Base-by-base conservation (phyloP, 2,888 invertebrate genomes). In the Lissonota sp. region DNA sequence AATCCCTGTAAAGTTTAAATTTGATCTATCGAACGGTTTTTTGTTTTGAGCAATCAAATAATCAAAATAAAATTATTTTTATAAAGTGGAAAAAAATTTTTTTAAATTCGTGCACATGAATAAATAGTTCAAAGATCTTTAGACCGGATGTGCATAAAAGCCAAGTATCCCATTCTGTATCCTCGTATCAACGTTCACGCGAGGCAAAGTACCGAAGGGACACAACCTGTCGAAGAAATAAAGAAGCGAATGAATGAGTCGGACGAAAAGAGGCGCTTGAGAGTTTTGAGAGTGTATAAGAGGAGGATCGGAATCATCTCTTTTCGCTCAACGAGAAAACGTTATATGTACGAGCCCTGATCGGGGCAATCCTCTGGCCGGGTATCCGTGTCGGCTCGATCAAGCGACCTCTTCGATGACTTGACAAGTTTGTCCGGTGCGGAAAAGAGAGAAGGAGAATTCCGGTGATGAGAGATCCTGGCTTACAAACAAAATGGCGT, bases 301-400 rank as follows among this genome's bases (percentile, higher is more conserved):
- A 75, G 75, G 44, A 75, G 67, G 67, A 53, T 75, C 67, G 14
- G 44, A 39, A 44, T 69, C 60, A 62, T 44, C 62, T 42, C 67
- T 75, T 75, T 57, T 72, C 72, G 40, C 58, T 55, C 12, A 62
- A 62, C 53, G 75, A 51, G 62, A 53, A 53, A 75, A 69, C 74
- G 39, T 66, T 73, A 58, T 44, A 42, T 7, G 51, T n/a, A 14
- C 53, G 53, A 75, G 69, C 44, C 44, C 39, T 60, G 51, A 53
- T 75, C 66, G 40, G 39, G 3, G 7, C 62, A 42, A 58, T 37
- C 66, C 46, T 58, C 46, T 16, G 49, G 73, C 80, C 71, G 83
- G 60, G 86, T 84, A 87, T 87, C 87, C 87, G 81, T 85, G 90
- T 89, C 89, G 90, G 90, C 90, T 90, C 88, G 91, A 90, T 91